Conservation (phyloP, 2,797 vertebrate species). For the Crossoptilon crossoptilon region DNA sequence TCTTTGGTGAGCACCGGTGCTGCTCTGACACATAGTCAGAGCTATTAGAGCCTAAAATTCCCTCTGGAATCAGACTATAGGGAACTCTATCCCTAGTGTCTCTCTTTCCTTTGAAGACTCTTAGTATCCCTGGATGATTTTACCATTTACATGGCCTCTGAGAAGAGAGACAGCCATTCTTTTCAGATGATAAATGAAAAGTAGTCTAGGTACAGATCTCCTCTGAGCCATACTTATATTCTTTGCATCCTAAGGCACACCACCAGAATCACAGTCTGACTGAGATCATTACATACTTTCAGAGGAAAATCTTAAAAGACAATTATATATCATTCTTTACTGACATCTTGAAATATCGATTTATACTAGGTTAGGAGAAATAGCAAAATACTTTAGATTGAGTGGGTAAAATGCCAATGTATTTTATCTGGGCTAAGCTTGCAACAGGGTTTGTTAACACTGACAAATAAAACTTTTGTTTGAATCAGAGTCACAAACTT, state of each 20-base stretch:
- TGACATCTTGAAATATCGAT: neutral
- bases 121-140: neutral
- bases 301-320: neutral
- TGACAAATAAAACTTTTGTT: neutral
- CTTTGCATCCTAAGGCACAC: neutral
- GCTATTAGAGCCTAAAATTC: neutral
- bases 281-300: neutral
- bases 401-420: neutral
- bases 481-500: neutral
- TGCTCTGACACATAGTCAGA: neutral
- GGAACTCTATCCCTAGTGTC: neutral
- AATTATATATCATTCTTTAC: neutral
- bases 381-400: neutral
- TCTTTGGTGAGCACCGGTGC: neutral
- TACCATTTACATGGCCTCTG: neutral
- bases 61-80: neutral
- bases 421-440: neutral
- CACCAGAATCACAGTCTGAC: neutral
- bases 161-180: neutral
- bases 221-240: neutral
- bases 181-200: neutral
- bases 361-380: neutral
- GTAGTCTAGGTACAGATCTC: neutral
- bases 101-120: neutral
- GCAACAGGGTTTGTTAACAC: neutral